These are phyloP conservation scores for Sminthurides bifidus DNA, from an alignment of 1,140 invertebrate genomes.

Conservation along the genomic window DNA sequence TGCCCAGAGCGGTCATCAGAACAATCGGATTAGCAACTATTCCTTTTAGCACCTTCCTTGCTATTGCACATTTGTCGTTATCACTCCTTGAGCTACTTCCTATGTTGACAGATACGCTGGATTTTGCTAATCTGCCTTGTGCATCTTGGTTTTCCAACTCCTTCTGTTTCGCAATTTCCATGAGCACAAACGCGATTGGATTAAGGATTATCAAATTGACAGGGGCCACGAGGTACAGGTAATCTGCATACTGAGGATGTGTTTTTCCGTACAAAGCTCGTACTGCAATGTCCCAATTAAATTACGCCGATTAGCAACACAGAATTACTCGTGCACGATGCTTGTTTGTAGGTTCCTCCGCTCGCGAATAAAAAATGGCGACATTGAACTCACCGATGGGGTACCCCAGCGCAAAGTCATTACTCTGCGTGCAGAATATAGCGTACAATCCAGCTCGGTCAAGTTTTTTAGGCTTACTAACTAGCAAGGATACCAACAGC, in stretches of 20 bases:
- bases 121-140: not conserved
- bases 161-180: constrained; percentile 71
- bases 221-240: constrained; percentile 86
- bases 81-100: too few species aligned
- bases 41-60: constrained; percentile 43
- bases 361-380: not conserved
- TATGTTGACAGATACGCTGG: not conserved
- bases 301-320: not conserved
- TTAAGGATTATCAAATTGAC: constrained; percentile 87
- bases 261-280: constrained; percentile 45
- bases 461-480: constrained; percentile 64
- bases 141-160: constrained; percentile 10
- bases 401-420: constrained; percentile 95
- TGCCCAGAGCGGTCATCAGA: constrained; percentile 83
- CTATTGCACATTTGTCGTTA: constrained; percentile 6
- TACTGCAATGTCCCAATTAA: too few species aligned
- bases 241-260: constrained; percentile 79
- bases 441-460: constrained; percentile 79
- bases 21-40: constrained; percentile 80
- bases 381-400: constrained; percentile 80
- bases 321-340: too few species aligned
- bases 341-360: too few species aligned
- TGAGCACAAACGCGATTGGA: constrained; percentile 76
- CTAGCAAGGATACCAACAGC: constrained; percentile 60
- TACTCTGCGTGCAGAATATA: constrained; percentile 92